A percentile compares a stretch with the other conserved stretches of the same genome.
These are phyloP conservation scores for Sebastes oblongus DNA, from an alignment of 2,797 vertebrate species.

Conservation along the genomic window DNA sequence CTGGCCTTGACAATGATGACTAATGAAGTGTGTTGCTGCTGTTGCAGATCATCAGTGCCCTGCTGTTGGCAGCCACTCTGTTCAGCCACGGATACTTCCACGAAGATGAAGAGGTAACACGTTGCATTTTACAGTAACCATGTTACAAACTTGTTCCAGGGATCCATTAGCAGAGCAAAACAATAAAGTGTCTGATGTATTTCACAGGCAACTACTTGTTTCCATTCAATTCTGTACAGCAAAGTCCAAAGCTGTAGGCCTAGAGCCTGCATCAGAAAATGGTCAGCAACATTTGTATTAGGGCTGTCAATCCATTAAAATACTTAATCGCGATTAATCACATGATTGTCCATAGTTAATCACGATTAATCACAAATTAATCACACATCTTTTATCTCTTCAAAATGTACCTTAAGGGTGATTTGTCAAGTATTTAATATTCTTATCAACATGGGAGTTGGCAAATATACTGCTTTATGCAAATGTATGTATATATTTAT, in stretches of 20 bases:
- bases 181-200: background rate
- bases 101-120: constrained; percentile 45
- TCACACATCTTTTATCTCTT: too few relatives aligned
- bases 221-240: too few relatives aligned
- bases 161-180: background rate
- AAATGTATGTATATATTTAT: too few relatives aligned
- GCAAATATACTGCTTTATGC: too few relatives aligned
- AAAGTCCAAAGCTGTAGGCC: background rate
- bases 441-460: too few relatives aligned
- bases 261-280: background rate
- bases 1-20: background rate
- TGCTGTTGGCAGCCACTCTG: constrained; percentile 46
- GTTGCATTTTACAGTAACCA: background rate
- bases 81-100: constrained; percentile 45
- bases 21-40: background rate
- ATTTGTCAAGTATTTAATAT: too few relatives aligned
- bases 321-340: too few relatives aligned
- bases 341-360: too few relatives aligned
- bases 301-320: too few relatives aligned
- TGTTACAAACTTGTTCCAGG: background rate
- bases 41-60: constrained; percentile 51
- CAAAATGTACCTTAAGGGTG: too few relatives aligned
- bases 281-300: background rate
- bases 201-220: too few relatives aligned
- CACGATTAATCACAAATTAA: too few relatives aligned